phyloP scores from a whole-genome alignment of 1,140 invertebrate genomes.

The Tetramorium alpestre region DNA sequence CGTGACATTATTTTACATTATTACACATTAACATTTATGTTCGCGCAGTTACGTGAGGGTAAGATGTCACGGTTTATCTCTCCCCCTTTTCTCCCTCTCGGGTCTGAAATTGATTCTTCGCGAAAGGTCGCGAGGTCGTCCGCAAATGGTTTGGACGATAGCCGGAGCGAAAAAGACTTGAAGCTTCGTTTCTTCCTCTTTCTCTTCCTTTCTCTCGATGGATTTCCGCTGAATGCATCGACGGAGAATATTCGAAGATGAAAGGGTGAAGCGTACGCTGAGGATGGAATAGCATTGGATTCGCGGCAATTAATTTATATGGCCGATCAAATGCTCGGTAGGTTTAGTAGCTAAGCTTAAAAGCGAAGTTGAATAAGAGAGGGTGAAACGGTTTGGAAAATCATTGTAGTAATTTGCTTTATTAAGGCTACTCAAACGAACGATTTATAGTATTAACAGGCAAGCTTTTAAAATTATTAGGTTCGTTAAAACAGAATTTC shows the following conservation, averaged over 20 bases:
- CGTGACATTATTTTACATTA: background rate
- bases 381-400: background rate
- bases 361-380: background rate
- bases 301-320: constrained; percentile 33
- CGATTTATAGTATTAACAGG: background rate
- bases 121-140: constrained; percentile 3
- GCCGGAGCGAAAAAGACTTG: background rate
- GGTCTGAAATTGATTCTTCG: constrained; percentile 37
- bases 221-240: background rate
- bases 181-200: background rate
- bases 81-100: background rate
- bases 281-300: background rate
- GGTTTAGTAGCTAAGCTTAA: background rate
- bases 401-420: background rate
- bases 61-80: background rate
- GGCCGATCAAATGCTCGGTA: background rate
- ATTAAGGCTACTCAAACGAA: background rate
- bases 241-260: background rate
- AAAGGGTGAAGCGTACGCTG: background rate
- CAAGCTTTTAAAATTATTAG: background rate
- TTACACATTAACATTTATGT: constrained; percentile 2
- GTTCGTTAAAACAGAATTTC: background rate
- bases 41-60: background rate
- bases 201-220: background rate
- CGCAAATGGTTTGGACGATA: constrained; percentile 1